Evolutionary conservation across 2,113 vertebrate species (phyloP).

Genomic region (Osmerus eperlanus): DNA sequence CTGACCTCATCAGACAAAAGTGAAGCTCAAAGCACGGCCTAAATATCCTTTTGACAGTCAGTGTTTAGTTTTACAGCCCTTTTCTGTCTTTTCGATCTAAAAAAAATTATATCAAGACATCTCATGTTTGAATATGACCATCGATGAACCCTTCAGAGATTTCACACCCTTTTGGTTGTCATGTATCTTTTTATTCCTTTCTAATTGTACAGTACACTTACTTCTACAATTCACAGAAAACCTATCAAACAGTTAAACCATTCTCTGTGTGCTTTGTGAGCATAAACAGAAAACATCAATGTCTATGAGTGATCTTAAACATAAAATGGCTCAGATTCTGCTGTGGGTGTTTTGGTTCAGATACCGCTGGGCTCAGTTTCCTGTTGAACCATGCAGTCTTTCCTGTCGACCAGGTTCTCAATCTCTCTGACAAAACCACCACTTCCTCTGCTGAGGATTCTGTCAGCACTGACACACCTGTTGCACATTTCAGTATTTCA

Average conservation of each 20-base stretch:
- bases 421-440: constrained; percentile 42
- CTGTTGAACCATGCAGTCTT: constrained; percentile 42
- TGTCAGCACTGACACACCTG: constrained; percentile 48
- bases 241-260: neutral
- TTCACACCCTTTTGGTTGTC: too few species aligned
- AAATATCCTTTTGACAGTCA: too few species aligned
- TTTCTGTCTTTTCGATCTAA: too few species aligned
- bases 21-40: too few species aligned
- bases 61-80: too few species aligned
- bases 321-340: too few species aligned
- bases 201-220: neutral
- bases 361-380: constrained; percentile 40
- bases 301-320: neutral
- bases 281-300: neutral
- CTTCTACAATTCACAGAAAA: neutral
- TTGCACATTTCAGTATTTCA: constrained; percentile 19
- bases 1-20: too few species aligned
- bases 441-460: constrained; percentile 56
- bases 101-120: too few species aligned
- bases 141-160: too few species aligned
- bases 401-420: constrained; percentile 36
- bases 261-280: too few species aligned
- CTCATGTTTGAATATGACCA: too few species aligned
- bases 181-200: neutral
- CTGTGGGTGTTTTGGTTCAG: constrained; percentile 46